Base-by-base conservation (phyloP, 2,797 vertebrate species). In the Chromis chromis region DNA sequence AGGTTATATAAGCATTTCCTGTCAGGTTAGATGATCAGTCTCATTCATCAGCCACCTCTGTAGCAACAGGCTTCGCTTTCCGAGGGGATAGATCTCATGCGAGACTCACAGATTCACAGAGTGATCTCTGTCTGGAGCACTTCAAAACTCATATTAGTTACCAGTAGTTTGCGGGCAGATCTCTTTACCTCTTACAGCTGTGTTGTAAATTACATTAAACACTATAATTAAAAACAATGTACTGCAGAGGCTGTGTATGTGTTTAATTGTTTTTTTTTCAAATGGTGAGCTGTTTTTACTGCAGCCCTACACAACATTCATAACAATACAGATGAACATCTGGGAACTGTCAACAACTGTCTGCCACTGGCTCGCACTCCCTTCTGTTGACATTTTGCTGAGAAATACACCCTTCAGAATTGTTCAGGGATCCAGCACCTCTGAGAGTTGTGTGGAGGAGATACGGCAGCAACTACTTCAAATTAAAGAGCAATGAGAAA, bases 1-100 rank as follows among this genome's bases (percentile, higher is more conserved):
- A 27, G 36, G 75, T 89, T 85, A 87, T 49, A 79, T 84, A 88
- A 87, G 74, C 33, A 61, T 49, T 84, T 87, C 57, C 82, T 80
- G 79, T 77, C 86, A 88, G 75, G 69, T 74, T 83, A 61, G 53
- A 85, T 78, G 82, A 79, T 86, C 36, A 17, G 52, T 82, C 76
- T 84, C 74, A 87, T 86, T 74, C 67, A 76, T 88, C 56, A 81
- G 66, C 31, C 74, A 75, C 63, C 58, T 78, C 62, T 76, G 62
- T 14, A 59, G 71, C 67, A 73, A 54, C 44, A 19, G 63, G 64
- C 56, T 61, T 73, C 19, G 52, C 63, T 81, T 63, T 78, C 21
- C 48, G n/a, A 61, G 25, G 68, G 40, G 40, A 71, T 1, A 61
- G 40, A 79, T 75, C 65, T 57, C 44, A 77, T 11, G 52, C 2